Evolutionary conservation across 2,797 vertebrate genomes (phyloP), one percentile per base, ranked within the genome.

Genomic region (Ispidina lecontei): DNA sequence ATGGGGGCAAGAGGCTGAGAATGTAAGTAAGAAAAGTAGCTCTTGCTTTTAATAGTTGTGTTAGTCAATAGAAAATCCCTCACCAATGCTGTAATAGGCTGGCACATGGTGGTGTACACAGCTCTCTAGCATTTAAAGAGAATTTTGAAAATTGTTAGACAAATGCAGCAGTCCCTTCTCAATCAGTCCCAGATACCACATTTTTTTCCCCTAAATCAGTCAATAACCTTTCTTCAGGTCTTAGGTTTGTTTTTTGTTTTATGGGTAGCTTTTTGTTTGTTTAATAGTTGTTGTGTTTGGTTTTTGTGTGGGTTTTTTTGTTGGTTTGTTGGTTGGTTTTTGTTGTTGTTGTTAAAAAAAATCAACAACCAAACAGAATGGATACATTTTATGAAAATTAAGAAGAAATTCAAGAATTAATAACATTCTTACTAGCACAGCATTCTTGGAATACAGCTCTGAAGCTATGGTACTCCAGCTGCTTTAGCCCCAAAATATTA

Each of bases 401-500:
- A 75, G 59, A 89, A 87, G 14, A 73, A 83, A 75, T 14, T 29
- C 7, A 83, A 3, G 5, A 73, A 63, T 37, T 82, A 6, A 56
- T 78, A 70, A 29, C 8, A 16, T 21, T 73, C 71, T 81, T 71
- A 12, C 12, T 77, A 60, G 22, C 2, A 17, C 20, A 60, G 58
- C 41, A 91, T 69, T 71, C 25, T 65, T 6, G 44, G 82, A 83
- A 89, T 14, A 81, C 21, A 64, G 25, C 37, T 78, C 72, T 85
- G 72, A 75, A 91, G 64, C 52, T 73, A 54, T 5, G 46, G 23
- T 26, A 84, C 79, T 86, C 77, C 64, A 88, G 87, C 64, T 93
- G 80, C 85, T 76, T 87, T 63, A 73, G 44, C 33, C 60, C 31
- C 0, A 1, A 46, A 89, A 77, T 44, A 31, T 2, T 63, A 51